Percentiles rank a stretch among this genome's conserved stretches.
phyloP scores from a whole-genome alignment of 2,888 invertebrate genomes.

The Exephanes ischioxanthus region DNA sequence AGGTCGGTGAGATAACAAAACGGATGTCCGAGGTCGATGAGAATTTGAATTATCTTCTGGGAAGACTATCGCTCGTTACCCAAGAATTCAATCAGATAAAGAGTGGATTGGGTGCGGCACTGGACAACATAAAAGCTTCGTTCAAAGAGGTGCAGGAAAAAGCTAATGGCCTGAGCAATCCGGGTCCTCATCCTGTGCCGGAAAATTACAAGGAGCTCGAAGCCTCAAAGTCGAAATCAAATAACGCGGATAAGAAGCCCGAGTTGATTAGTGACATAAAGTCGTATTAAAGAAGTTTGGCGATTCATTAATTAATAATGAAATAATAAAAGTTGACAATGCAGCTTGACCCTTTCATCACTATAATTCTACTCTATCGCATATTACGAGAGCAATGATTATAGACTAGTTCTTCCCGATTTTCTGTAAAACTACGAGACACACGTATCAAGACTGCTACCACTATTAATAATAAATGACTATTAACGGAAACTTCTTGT shows the following conservation, averaged over 20 bases:
- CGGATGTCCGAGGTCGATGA: slow-evolving; percentile 92
- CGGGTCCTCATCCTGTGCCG: slow-evolving; percentile 85
- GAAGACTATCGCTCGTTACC: slow-evolving; percentile 92
- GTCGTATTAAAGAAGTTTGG: slow-evolving; percentile 44
- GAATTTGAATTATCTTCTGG: slow-evolving; percentile 93
- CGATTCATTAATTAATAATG: not conserved
- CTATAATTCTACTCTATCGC: not conserved
- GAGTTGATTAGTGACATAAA: slow-evolving; percentile 58
- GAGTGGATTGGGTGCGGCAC: slow-evolving; percentile 89
- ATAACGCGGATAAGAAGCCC: slow-evolving; percentile 41
- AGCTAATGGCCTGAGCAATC: slow-evolving; percentile 81
- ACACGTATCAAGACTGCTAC: slow-evolving; percentile 35
- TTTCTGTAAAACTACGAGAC: slow-evolving; percentile 23
- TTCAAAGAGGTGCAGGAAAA: slow-evolving; percentile 88
- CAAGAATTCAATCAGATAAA: slow-evolving; percentile 95
- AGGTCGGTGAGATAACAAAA: slow-evolving; percentile 92
- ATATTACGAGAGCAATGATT: slow-evolving; percentile 20
- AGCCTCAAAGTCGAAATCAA: slow-evolving; percentile 59
- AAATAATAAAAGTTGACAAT: slow-evolving; percentile 28
- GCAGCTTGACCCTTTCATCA: slow-evolving; percentile 10
- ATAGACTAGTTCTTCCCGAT: not conserved
- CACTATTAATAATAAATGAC: slow-evolving; percentile 31
- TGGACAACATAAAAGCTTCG: slow-evolving; percentile 90
- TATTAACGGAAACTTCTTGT: slow-evolving; percentile 12
- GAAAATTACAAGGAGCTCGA: slow-evolving; percentile 80